phyloP scores from a whole-genome alignment of 2,888 invertebrate species.

The Chaitophorus viminalis region DNA sequence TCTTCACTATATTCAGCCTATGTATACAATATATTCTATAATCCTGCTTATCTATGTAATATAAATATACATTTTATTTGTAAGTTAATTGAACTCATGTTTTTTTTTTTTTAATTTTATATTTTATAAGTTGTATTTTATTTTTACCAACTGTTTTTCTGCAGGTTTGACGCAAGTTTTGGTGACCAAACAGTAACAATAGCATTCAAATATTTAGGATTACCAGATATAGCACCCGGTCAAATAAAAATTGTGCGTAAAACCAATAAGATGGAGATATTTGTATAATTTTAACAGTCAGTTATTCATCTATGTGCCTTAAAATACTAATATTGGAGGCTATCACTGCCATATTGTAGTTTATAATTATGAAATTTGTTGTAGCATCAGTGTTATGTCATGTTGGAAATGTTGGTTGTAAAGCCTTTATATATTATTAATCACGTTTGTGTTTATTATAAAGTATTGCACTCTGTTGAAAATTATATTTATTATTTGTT shows the following conservation, averaged over 20 bases:
- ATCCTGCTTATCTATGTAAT: too few species aligned
- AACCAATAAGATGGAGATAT: constrained; percentile 78
- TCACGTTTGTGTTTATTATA: constrained; percentile 51
- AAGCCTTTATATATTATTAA: constrained; percentile 22
- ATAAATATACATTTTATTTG: too few species aligned
- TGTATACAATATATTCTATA: too few species aligned
- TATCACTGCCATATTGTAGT: constrained; percentile 57
- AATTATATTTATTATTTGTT: constrained; percentile 54
- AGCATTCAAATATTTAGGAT: constrained; percentile 77
- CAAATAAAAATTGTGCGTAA: constrained; percentile 76
- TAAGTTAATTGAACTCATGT: too few species aligned
- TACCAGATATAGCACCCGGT: constrained; percentile 75
- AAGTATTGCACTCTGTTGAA: constrained; percentile 51
- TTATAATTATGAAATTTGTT: constrained; percentile 33
- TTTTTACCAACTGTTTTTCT: constrained; percentile 51
- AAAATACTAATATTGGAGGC: constrained; percentile 43
- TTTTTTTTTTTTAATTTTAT: not conserved
- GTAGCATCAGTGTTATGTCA: constrained; percentile 27
- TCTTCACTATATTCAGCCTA: too few species aligned
- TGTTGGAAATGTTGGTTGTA: constrained; percentile 19
- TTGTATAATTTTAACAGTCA: constrained; percentile 69
- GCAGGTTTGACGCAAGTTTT: constrained; percentile 84
- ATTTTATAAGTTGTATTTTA: not conserved
- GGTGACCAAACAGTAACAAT: constrained; percentile 83
- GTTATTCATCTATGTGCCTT: constrained; percentile 50